These are phyloP conservation scores for Augochlorella aurata DNA, from an alignment of 2,888 invertebrate genomes.

Conservation along the genomic window DNA sequence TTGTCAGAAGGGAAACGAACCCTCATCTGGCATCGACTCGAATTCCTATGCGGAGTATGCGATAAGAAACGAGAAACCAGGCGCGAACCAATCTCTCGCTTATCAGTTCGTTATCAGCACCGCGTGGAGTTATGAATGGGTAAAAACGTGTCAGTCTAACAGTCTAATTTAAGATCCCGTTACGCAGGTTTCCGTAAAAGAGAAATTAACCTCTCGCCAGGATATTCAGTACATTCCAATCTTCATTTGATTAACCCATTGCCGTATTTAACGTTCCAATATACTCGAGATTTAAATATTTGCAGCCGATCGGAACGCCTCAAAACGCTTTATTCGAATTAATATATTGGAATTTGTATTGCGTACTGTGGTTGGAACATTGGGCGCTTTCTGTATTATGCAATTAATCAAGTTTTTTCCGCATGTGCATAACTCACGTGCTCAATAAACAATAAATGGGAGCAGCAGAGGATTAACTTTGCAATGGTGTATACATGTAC, in stretches of 20 bases:
- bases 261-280: too few species aligned
- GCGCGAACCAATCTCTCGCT: conserved; percentile 46
- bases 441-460: too few species aligned
- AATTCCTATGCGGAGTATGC: conserved; percentile 24
- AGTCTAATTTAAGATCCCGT: conserved; percentile 23
- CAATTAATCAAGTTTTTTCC: too few species aligned
- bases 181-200: neutral
- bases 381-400: too few species aligned
- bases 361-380: too few species aligned
- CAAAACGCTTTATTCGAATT: too few species aligned
- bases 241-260: neutral
- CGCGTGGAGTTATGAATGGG: conserved; percentile 72
- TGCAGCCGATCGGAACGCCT: too few species aligned
- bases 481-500: too few species aligned
- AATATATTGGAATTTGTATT: too few species aligned
- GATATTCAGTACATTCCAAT: neutral
- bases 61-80: conserved; percentile 46
- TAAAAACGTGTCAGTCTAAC: conserved; percentile 49
- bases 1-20: neutral
- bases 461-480: too few species aligned
- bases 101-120: conserved; percentile 64
- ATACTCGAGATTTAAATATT: too few species aligned
- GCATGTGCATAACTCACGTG: too few species aligned
- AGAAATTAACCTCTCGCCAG: neutral
- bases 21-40: neutral